Base-by-base conservation (phyloP, 2,113 vertebrate genomes). In the Pica pica region DNA sequence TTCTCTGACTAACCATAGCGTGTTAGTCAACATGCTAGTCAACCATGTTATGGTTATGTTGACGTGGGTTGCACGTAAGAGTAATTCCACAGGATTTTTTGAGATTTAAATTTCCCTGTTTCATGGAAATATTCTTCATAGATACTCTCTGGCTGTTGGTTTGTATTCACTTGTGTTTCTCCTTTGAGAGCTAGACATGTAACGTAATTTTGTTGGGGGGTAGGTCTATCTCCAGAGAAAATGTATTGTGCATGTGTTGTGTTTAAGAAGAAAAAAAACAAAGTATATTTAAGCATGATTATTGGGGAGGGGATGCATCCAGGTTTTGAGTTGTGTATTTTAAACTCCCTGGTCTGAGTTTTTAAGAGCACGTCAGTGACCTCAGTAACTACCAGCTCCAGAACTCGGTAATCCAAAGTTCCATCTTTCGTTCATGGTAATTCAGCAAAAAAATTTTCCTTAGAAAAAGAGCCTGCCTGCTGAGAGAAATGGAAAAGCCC, bases 401-500 rank as follows among this genome's bases (percentile, higher is more conserved):
- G 85, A 80, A 53, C 15, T 30, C 68, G 64, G 33, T 60, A 85
- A 86, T 37, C 41, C 59, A 26, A 3, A 67, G 35, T 70, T 90
- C n/a, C 20, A 55, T 39, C 56, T 90, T 92, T 76, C 0, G 0
- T 65, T 83, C 23, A 5, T 42, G 30, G 37, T 76, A 80, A 61
- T 74, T 77, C 59, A 86, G 79, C 19, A 88, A 76, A 94, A 84
- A 71, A 21, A 11, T 0, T 52, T 68, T 91, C 50, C 55, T 57
- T 39, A 46, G 53, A 57, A 69, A 73, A 85, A 83, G 44, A 82
- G 50, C 49, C n/a, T 79, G 63, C 82, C 49, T 90, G 71, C 71
- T 85, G 85, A 75, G 79, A 86, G 68, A 81, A 77, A 92, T 55
- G 76, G 85, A 92, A 95, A 83, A 95, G 67, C 50, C 70, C 79